These are phyloP conservation scores for Trichogramma evanescens DNA, from an alignment of 2,888 invertebrate species.

Conservation along the genomic window DNA sequence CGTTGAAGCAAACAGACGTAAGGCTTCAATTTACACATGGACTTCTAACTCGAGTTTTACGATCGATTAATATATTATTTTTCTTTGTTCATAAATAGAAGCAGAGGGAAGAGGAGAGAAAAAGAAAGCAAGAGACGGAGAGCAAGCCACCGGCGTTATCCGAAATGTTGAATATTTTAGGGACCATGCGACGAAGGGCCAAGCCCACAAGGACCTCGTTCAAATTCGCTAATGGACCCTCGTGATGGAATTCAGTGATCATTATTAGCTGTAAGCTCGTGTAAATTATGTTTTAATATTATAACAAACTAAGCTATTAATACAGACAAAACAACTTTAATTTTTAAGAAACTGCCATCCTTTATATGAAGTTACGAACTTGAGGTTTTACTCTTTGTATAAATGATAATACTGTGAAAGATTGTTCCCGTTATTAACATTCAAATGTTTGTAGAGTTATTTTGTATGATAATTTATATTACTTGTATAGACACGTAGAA, in stretches of 20 bases:
- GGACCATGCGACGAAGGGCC: constrained; percentile 53
- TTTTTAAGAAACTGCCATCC: constrained; percentile 19
- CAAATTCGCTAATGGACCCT: constrained; percentile 31
- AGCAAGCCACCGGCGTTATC: constrained; percentile 52
- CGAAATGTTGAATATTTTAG: constrained; percentile 65
- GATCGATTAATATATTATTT: too few species aligned
- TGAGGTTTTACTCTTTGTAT: too few species aligned
- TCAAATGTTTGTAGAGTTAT: too few species aligned
- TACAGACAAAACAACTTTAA: constrained; percentile 6
- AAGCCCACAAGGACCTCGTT: constrained; percentile 45
- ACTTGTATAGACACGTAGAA: too few species aligned
- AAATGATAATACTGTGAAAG: too few species aligned
- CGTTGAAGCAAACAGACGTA: constrained; percentile 60
- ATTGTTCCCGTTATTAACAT: too few species aligned
- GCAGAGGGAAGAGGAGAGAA: constrained; percentile 52
- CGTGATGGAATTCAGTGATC: constrained; percentile 22
- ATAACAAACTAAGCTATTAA: constrained; percentile 9
- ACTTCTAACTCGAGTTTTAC: too few species aligned
- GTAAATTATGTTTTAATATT: constrained; percentile 7
- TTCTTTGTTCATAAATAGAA: constrained; percentile 37
- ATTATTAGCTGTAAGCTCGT: too few species aligned
- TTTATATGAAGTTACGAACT: constrained; percentile 14
- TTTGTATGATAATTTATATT: too few species aligned
- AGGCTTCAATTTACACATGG: constrained; percentile 31
- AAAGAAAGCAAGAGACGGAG: constrained; percentile 57